Base-by-base conservation (phyloP, 2,113 vertebrate species). In the Daboia siamensis region DNA sequence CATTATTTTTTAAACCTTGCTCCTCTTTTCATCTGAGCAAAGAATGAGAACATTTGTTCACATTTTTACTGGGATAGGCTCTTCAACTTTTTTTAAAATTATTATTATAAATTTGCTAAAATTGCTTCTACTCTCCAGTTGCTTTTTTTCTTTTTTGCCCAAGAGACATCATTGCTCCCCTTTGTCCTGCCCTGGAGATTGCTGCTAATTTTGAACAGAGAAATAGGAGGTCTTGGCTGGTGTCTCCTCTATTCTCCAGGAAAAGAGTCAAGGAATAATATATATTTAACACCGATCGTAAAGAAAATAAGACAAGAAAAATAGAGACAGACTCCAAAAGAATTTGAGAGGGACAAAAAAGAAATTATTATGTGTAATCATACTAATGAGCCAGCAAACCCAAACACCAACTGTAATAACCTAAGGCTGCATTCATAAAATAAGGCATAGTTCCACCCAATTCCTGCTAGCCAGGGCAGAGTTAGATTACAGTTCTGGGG, bases 271-370 rank as follows among this genome's bases (percentile, higher is more conserved):
- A 20, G 91, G 55, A 95, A 61, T 26, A n/a, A 29, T 29, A 52
- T 11, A 15, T 21, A 51, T 52, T 33, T 44, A 11, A 21, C 26
- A 86, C n/a, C 9, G 6, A 84, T 10, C 55, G 17, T 51, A 87
- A 15, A 85, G 4, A 91, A 33, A n/a, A 21, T 29, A 51, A 96
- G 92, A 87, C 7, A 61, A 0, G 51, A 90, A 90, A 56, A 20
- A 59, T 20, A 87, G 94, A 93, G 95, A n/a, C 9, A 93, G 86
- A 91, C 94, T 95, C 93, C 92, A 95, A 95, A 96, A 88, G 94
- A 95, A 96, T 95, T 95, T 95, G 96, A 96, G 95, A 96, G 87
- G 90, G 92, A 88, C 24, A 95, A 96, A 94, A 93, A 94, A 94
- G 95, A 96, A 96, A 93, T 95, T 54, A 51, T 91, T 33, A 56